Conservation (phyloP, 1,140 invertebrate species). For the Habropoda laboriosa region DNA sequence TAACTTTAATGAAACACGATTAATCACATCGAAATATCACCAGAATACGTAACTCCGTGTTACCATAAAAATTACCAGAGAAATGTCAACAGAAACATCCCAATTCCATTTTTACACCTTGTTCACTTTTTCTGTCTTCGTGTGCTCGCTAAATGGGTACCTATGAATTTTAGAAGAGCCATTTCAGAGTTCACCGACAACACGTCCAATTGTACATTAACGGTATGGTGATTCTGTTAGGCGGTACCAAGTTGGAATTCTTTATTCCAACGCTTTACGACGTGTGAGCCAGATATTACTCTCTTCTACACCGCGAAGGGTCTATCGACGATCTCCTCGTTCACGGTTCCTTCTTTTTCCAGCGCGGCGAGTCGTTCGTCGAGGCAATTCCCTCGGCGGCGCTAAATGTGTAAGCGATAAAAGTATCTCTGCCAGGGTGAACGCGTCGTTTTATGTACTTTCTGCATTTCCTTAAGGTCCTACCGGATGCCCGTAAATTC, state of each 20-base stretch:
- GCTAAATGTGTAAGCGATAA: conserved; percentile 70
- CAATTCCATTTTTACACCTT: no score
- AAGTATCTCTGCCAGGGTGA: conserved; percentile 60
- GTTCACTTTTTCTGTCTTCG: no score
- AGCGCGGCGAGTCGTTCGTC: conserved; percentile 44
- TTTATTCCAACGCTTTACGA: conserved; percentile 49
- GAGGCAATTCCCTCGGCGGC: conserved; percentile 55
- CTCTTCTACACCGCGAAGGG: not conserved
- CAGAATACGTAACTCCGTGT: no score
- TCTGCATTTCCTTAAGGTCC: conserved; percentile 63
- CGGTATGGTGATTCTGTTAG: conserved; percentile 34
- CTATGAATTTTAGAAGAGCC: no score
- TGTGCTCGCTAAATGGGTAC: no score
- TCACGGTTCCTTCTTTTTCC: not conserved
- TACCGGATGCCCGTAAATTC: conserved; percentile 58
- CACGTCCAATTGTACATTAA: not conserved
- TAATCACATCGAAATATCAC: no score
- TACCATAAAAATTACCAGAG: no score
- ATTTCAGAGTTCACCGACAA: not conserved
- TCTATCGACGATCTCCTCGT: conserved; percentile 38
- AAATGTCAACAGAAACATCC: no score
- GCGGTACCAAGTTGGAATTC: conserved; percentile 4
- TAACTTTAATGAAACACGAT: no score
- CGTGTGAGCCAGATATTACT: conserved; percentile 38
- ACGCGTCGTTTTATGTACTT: conserved; percentile 64